phyloP scores from a whole-genome alignment of 1,140 invertebrate genomes.

The Leptonema lineaticorne region DNA sequence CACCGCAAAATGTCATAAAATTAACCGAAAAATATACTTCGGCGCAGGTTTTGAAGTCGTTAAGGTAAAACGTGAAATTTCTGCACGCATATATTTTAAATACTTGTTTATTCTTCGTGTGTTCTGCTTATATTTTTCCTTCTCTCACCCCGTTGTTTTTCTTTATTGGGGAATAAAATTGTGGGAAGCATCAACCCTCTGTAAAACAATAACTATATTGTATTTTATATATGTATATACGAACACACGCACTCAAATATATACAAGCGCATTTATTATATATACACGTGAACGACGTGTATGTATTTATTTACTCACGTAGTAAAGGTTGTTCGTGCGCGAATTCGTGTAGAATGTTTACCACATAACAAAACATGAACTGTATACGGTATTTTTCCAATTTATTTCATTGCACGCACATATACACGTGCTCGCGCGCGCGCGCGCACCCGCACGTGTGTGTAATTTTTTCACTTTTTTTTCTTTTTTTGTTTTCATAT shows the following conservation, averaged over 20 bases:
- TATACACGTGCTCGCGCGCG: background rate
- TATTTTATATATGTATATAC: constrained; percentile 9
- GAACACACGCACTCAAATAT: no score
- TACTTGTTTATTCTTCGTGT: constrained; percentile 6
- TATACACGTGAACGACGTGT: no score
- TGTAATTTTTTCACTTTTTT: no score
- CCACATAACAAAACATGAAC: constrained; percentile 21
- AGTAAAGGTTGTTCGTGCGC: constrained; percentile 17
- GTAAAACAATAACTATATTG: constrained; percentile 36
- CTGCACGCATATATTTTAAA: constrained; percentile 9
- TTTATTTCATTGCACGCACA: constrained; percentile 5
- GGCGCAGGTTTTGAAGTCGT: background rate
- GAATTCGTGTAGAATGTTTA: background rate
- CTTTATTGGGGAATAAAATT: background rate
- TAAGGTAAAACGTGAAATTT: constrained; percentile 6
- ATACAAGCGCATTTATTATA: no score
- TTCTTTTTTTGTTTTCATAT: no score
- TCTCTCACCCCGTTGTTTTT: background rate
- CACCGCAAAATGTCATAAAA: no score
- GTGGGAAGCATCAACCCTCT: constrained; percentile 25
- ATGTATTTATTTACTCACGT: constrained; percentile 23
- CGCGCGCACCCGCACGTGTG: no score
- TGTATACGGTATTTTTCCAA: constrained; percentile 13
- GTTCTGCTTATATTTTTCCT: constrained; percentile 3
- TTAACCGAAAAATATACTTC: no score